A percentile compares a stretch with the other conserved stretches of the same genome.
Evolutionary conservation across 1,140 invertebrate genomes (phyloP).

Genomic region (Marisa cornuarietis): DNA sequence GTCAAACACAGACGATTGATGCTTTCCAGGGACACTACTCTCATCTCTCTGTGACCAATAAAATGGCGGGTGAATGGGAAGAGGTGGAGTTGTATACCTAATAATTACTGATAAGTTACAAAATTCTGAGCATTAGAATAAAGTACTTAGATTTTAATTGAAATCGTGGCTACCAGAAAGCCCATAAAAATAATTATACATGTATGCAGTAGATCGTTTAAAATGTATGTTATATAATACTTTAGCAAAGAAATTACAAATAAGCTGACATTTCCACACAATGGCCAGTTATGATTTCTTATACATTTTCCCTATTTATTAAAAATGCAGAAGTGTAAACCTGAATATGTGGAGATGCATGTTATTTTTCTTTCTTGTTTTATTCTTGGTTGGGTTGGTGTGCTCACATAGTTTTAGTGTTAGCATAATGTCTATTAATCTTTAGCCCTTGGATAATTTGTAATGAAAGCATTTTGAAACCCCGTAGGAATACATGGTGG

Average conservation of each 20-base stretch:
- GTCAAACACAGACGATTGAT: too few species aligned
- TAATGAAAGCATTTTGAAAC: not conserved
- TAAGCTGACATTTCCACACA: too few species aligned
- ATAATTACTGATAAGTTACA: not conserved
- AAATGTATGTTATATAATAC: not conserved
- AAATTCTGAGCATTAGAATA: not conserved
- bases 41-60: not conserved
- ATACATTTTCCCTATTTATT: too few species aligned
- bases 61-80: slow-evolving; percentile 9
- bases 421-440: not conserved
- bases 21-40: not conserved
- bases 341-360: too few species aligned
- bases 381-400: not conserved
- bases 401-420: not conserved
- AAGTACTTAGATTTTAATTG: not conserved
- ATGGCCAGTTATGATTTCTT: too few species aligned
- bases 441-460: not conserved
- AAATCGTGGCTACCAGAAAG: too few species aligned
- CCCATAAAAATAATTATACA: not conserved
- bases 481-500: not conserved
- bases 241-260: not conserved
- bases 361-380: not conserved
- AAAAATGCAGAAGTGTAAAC: too few species aligned
- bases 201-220: not conserved
- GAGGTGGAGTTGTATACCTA: not conserved